Evolutionary conservation across 2,113 vertebrate species (phyloP).

Genomic region (Scophthalmus maximus): DNA sequence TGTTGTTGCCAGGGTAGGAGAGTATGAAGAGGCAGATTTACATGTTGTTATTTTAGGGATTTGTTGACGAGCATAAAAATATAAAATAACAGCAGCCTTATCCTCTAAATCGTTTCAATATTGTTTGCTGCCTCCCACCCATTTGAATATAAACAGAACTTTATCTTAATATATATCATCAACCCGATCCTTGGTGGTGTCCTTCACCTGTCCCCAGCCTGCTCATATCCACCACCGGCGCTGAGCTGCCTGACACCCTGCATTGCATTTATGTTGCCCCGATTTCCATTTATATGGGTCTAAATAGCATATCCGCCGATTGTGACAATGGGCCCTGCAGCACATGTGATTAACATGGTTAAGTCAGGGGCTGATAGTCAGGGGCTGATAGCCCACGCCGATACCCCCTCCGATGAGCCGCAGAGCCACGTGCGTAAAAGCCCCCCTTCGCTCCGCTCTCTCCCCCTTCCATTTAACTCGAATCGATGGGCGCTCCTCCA

Average conservation of each 20-base stretch:
- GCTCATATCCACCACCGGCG: constrained; percentile 1
- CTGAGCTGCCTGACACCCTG: constrained; percentile 16
- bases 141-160: neutral
- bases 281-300: constrained; percentile 77
- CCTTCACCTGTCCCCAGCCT: constrained; percentile 51
- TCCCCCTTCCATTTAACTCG: constrained; percentile 72
- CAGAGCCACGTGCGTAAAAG: constrained; percentile 55
- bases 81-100: neutral
- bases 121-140: neutral
- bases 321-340: constrained; percentile 57
- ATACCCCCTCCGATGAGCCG: constrained; percentile 50
- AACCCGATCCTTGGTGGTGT: constrained; percentile 28
- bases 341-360: constrained; percentile 75
- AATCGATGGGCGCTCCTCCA: constrained; percentile 79
- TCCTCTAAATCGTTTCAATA: constrained; percentile 1
- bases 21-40: neutral
- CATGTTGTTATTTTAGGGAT: neutral
- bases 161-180: constrained; percentile 17
- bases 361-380: constrained; percentile 58
- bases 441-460: constrained; percentile 2
- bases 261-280: constrained; percentile 49
- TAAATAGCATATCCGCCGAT: constrained; percentile 66
- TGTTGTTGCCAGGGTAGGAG: neutral
- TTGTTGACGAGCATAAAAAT: neutral
- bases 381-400: constrained; percentile 58